Conservation (phyloP, 2,888 invertebrate species). For the Nineta flava region DNA sequence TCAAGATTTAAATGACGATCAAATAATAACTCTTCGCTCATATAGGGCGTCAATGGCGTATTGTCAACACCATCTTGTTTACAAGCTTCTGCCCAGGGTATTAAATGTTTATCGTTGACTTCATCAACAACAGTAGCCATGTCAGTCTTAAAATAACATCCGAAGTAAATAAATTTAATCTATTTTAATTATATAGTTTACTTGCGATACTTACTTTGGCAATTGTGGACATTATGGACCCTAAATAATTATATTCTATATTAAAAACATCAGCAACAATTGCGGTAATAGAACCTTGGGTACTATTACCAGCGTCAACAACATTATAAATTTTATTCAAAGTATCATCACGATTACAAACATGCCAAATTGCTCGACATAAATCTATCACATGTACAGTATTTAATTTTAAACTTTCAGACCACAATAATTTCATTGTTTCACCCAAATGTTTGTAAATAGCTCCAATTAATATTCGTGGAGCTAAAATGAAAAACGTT, state of each 20-base stretch:
- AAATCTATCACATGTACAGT: conserved; percentile 78
- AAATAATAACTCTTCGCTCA: conserved; percentile 66
- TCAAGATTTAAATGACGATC: conserved; percentile 66
- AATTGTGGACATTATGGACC: conserved; percentile 61
- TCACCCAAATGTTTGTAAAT: conserved; percentile 78
- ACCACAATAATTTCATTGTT: conserved; percentile 87
- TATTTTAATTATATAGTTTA: no score
- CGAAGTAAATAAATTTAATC: not conserved
- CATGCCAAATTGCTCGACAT: conserved; percentile 65
- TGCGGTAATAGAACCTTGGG: conserved; percentile 70
- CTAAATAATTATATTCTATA: conserved; percentile 78
- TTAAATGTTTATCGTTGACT: conserved; percentile 85
- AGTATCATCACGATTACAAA: conserved; percentile 27
- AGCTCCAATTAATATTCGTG: conserved; percentile 70
- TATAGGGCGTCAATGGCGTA: conserved; percentile 78
- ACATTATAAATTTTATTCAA: conserved; percentile 47
- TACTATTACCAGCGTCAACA: conserved; percentile 68
- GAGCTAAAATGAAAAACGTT: conserved; percentile 37
- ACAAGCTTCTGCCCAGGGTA: conserved; percentile 83
- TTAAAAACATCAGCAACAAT: conserved; percentile 68
- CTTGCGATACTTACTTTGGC: conserved; percentile 51
- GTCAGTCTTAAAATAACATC: conserved; percentile 42
- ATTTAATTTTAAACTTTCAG: conserved; percentile 65
- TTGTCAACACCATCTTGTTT: conserved; percentile 55
- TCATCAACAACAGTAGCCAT: conserved; percentile 70